Conservation (phyloP, 2,888 invertebrate genomes). For the Cheilosia variabilis region DNA sequence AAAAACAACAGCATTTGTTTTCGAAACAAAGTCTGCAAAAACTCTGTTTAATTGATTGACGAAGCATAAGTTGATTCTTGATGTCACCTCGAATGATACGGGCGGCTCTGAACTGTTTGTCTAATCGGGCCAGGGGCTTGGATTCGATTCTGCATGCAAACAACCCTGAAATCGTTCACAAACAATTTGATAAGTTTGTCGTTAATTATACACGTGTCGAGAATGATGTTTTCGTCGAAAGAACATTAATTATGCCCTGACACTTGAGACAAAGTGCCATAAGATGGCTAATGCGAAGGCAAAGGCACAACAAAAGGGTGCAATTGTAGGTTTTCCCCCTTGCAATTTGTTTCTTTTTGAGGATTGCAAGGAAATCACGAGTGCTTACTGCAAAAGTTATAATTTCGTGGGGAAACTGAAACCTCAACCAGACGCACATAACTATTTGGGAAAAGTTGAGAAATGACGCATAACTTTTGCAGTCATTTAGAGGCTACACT, state of each 20-base stretch:
- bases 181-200: constrained; percentile 42
- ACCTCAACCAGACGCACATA: too few relatives aligned
- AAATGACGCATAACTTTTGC: too few relatives aligned
- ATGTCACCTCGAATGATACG: constrained; percentile 23
- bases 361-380: too few relatives aligned
- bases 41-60: constrained; percentile 56
- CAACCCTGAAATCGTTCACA: not conserved
- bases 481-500: too few relatives aligned
- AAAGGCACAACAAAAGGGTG: not conserved
- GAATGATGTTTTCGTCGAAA: constrained; percentile 24
- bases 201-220: constrained; percentile 63
- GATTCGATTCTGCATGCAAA: not conserved
- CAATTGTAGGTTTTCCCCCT: not conserved
- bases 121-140: not conserved
- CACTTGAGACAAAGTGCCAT: constrained; percentile 50
- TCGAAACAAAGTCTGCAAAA: constrained; percentile 4
- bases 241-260: constrained; percentile 44
- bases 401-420: too few relatives aligned
- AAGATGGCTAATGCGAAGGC: constrained; percentile 1
- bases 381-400: too few relatives aligned
- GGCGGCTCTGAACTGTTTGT: constrained; percentile 19
- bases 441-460: too few relatives aligned
- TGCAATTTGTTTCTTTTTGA: too few relatives aligned
- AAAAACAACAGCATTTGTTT: not conserved
- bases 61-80: constrained; percentile 56